Percentiles rank a stretch among this genome's conserved stretches.
Evolutionary conservation across 2,888 invertebrate genomes (phyloP).

Genomic region (Lepidocyrtinus sp.): DNA sequence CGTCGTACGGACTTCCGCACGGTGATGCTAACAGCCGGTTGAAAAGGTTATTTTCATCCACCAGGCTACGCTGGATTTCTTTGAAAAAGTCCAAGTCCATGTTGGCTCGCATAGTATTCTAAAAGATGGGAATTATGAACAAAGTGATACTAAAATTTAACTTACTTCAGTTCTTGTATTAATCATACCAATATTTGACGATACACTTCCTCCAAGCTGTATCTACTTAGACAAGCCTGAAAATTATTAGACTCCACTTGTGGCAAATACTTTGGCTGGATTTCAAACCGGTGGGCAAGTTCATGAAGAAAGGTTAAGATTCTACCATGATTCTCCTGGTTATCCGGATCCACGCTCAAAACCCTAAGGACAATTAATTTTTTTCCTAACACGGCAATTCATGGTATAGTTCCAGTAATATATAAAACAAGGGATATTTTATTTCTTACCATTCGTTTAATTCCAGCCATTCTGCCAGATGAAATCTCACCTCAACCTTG

Average conservation of each 20-base stretch:
- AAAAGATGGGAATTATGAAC: no score
- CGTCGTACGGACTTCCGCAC: no score
- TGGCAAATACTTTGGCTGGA: constrained; percentile 17
- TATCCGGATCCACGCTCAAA: no score
- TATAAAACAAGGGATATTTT: not conserved
- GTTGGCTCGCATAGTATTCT: no score
- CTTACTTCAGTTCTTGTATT: no score
- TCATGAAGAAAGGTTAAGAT: constrained; percentile 3
- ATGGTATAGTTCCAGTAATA: not conserved
- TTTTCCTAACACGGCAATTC: not conserved
- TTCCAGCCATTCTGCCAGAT: constrained; percentile 35
- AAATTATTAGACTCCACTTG: not conserved
- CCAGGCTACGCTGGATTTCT: no score
- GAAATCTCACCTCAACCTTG: constrained; percentile 35
- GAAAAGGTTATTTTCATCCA: no score
- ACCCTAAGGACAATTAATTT: not conserved
- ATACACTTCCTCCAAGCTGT: not conserved
- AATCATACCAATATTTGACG: constrained; percentile 3
- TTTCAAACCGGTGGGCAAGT: constrained; percentile 14
- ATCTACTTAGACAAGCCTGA: not conserved
- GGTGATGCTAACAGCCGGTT: no score
- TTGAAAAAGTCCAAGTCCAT: no score
- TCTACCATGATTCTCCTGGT: no score
- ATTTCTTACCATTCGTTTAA: constrained; percentile 10
- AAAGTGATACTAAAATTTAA: no score